Conservation (phyloP, 2,888 invertebrate genomes). For the Acronicta aceris region DNA sequence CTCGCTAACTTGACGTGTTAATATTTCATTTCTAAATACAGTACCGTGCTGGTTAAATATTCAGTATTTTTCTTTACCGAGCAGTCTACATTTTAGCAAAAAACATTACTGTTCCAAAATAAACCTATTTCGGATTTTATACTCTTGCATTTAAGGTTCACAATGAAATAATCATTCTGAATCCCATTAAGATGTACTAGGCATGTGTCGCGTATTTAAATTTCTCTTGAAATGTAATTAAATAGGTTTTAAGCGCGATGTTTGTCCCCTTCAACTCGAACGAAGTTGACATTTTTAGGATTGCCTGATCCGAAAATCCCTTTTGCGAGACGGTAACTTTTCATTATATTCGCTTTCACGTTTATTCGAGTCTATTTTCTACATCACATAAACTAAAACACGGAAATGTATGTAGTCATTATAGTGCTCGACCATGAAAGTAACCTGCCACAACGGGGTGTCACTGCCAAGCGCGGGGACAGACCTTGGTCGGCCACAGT, state of each 20-base stretch:
- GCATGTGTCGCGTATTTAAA: background rate
- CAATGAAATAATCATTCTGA: background rate
- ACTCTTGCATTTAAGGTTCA: background rate
- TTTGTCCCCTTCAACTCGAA: background rate
- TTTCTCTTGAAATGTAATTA: background rate
- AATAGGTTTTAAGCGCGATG: background rate
- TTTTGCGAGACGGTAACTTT: too few relatives aligned
- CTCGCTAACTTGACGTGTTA: slow-evolving; percentile 48
- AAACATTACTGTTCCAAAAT: background rate
- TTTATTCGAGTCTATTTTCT: slow-evolving; percentile 3
- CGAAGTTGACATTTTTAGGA: background rate
- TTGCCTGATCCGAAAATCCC: background rate
- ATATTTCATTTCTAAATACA: slow-evolving; percentile 48
- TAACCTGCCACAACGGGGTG: slow-evolving; percentile 32
- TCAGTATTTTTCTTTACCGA: slow-evolving; percentile 32
- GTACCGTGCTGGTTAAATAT: slow-evolving; percentile 26
- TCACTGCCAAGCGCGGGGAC: slow-evolving; percentile 58
- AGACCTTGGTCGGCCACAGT: slow-evolving; percentile 44
- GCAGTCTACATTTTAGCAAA: slow-evolving; percentile 1
- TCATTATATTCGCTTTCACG: background rate
- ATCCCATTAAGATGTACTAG: too few relatives aligned
- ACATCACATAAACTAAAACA: slow-evolving; percentile 15
- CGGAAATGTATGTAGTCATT: slow-evolving; percentile 33
- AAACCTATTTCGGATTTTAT: background rate
- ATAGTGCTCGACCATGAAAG: slow-evolving; percentile 31